Conservation (phyloP, 2,797 vertebrate species). For the Peromyscus attwateri region DNA sequence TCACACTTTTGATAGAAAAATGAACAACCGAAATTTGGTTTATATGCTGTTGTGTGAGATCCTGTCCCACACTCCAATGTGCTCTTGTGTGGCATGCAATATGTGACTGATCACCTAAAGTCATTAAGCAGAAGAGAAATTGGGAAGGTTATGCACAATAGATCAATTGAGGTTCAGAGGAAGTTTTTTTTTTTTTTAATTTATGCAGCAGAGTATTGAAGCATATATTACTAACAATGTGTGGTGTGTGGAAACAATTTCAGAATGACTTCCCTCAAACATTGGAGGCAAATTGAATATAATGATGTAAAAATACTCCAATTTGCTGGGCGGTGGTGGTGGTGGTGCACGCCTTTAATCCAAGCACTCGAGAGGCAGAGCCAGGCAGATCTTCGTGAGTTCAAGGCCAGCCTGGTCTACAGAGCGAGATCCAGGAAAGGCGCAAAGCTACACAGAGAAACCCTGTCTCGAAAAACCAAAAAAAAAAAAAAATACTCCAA, state of each 20-base stretch:
- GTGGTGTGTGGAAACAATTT: not conserved
- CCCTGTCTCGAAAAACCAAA: too few relatives aligned
- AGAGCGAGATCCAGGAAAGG: too few relatives aligned
- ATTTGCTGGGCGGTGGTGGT: too few relatives aligned
- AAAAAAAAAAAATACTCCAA: not conserved
- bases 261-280: not conserved
- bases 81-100: slow-evolving; percentile 38
- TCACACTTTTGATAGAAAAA: not conserved
- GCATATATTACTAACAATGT: not conserved
- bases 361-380: too few relatives aligned
- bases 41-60: not conserved
- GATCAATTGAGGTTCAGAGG: not conserved
- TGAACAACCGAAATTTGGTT: not conserved
- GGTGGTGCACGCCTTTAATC: too few relatives aligned
- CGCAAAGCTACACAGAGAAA: too few relatives aligned
- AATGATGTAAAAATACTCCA: not conserved
- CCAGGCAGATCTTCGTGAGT: too few relatives aligned
- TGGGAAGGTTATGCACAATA: not conserved
- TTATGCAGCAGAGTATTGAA: not conserved
- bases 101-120: slow-evolving; percentile 30
- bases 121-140: not conserved
- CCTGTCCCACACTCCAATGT: slow-evolving; percentile 44
- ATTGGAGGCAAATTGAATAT: not conserved
- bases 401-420: too few relatives aligned
- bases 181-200: not conserved